These are phyloP conservation scores for Bedellia somnulentella DNA, from an alignment of 2,888 invertebrate genomes.

Conservation along the genomic window DNA sequence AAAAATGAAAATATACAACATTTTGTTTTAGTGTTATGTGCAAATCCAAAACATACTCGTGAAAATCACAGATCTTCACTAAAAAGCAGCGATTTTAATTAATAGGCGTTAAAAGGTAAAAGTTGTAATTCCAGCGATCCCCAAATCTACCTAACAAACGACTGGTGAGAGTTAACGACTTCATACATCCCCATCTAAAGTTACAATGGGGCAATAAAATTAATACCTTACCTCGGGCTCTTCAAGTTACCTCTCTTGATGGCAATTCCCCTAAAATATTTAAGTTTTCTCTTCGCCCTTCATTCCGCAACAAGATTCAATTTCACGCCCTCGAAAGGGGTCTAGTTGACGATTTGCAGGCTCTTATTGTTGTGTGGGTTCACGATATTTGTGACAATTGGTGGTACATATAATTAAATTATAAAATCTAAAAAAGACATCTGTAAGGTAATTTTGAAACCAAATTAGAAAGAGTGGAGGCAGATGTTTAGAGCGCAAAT, in stretches of 20 bases:
- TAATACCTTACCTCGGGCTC: conserved; percentile 50
- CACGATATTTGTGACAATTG: too few relatives aligned
- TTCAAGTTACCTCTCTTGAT: conserved; percentile 34
- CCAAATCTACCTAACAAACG: conserved; percentile 33
- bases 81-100: conserved; percentile 42
- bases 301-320: conserved; percentile 58
- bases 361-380: too few relatives aligned
- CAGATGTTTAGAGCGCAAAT: too few relatives aligned
- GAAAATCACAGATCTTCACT: too few relatives aligned
- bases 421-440: too few relatives aligned
- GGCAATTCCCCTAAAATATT: conserved; percentile 55
- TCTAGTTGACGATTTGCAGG: conserved; percentile 38
- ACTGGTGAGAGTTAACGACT: conserved; percentile 50
- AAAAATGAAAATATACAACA: too few relatives aligned
- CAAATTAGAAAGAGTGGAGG: too few relatives aligned
- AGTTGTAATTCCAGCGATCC: conserved; percentile 6
- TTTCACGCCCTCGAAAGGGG: conserved; percentile 56
- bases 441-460: too few relatives aligned
- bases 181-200: conserved; percentile 39
- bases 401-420: too few relatives aligned
- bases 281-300: conserved; percentile 52
- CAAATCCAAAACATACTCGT: too few relatives aligned
- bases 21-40: too few relatives aligned
- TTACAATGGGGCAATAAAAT: conserved; percentile 50
- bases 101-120: conserved; percentile 23